Evolutionary conservation across 2,113 vertebrate genomes (phyloP), one percentile per base, ranked within the genome.

Genomic region (Cyprinodon tularosa): DNA sequence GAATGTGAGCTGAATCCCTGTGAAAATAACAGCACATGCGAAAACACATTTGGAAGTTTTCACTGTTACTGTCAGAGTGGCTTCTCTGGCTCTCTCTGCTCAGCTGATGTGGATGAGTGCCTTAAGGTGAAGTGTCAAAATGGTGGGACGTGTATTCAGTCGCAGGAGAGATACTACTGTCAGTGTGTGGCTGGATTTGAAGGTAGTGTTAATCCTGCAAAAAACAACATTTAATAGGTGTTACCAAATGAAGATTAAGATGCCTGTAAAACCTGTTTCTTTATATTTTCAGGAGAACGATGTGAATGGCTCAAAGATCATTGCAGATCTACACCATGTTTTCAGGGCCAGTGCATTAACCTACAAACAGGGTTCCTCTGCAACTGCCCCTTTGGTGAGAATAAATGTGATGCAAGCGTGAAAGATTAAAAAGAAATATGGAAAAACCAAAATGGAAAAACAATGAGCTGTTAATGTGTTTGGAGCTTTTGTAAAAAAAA

Each of bases 331-430:
- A 70, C 80, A 3, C 93, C 94, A 15, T 95, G 94, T 85, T 69
- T 86, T 48, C 77, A 88, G 50, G 93, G 94, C 36, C 89, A 45
- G 44, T 95, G 94, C 80, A 75, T 68, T 17, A 94, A 85, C 77
- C 82, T 76, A 75, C 88, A 80, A 48, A 85, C 66, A 42, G 94
- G 93, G 81, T 95, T 94, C 65, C 72, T 77, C 63, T 95, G 94
- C 68, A 75, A 84, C 3, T 95, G 94, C 81, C 92, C 91, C 38
- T 94, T 93, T 88, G 94, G 94, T 95, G 90, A 92, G 90, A 87
- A 70, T 20, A 66, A 79, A 66, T 15, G 29, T 45, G 75, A 12
- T 45, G 61, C 13, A 13, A 37, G 13, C 13, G 6, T 38, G 36
- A 1, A 38, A 3, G 37, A 62, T 13, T 62, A 12, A 36, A 20